A percentile compares a stretch with the other conserved stretches of the same genome.
These are phyloP conservation scores for Scomber japonicus DNA, from an alignment of 2,113 vertebrate species.

Conservation along the genomic window DNA sequence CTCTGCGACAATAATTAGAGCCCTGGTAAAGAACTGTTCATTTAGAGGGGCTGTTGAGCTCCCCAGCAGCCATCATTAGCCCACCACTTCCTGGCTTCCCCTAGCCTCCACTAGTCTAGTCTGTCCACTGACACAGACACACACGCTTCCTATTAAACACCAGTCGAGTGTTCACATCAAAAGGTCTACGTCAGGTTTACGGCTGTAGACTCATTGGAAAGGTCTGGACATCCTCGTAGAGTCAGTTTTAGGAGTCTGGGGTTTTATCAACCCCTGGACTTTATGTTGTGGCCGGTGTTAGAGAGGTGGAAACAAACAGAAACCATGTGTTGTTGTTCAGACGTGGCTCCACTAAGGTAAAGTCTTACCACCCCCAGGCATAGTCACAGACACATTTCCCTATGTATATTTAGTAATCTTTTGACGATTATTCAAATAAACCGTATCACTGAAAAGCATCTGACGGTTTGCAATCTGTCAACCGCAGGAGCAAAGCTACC, in stretches of 20 bases:
- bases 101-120: slow-evolving; percentile 43
- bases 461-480: not conserved
- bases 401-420: slow-evolving; percentile 24
- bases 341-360: slow-evolving; percentile 18
- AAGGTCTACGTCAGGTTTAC: slow-evolving; percentile 71
- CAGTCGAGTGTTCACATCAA: slow-evolving; percentile 71
- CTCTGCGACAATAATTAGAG: slow-evolving; percentile 72
- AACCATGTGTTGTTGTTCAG: slow-evolving; percentile 63
- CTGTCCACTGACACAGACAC: slow-evolving; percentile 62
- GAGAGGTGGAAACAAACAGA: slow-evolving; percentile 41
- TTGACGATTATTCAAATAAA: slow-evolving; percentile 36
- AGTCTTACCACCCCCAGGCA: slow-evolving; percentile 8
- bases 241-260: slow-evolving; percentile 49
- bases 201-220: slow-evolving; percentile 55
- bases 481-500: not conserved
- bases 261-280: slow-evolving; percentile 61
- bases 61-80: slow-evolving; percentile 72
- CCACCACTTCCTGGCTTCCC: slow-evolving; percentile 75
- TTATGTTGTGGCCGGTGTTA: slow-evolving; percentile 48
- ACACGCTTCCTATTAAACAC: slow-evolving; percentile 73
- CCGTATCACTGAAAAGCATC: slow-evolving; percentile 1
- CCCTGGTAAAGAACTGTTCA: slow-evolving; percentile 58
- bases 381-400: slow-evolving; percentile 21
- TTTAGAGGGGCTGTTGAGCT: slow-evolving; percentile 54
- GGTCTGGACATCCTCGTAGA: slow-evolving; percentile 62